Base-by-base conservation (phyloP, 2,797 vertebrate genomes). In the Toxotes lorentzi region DNA sequence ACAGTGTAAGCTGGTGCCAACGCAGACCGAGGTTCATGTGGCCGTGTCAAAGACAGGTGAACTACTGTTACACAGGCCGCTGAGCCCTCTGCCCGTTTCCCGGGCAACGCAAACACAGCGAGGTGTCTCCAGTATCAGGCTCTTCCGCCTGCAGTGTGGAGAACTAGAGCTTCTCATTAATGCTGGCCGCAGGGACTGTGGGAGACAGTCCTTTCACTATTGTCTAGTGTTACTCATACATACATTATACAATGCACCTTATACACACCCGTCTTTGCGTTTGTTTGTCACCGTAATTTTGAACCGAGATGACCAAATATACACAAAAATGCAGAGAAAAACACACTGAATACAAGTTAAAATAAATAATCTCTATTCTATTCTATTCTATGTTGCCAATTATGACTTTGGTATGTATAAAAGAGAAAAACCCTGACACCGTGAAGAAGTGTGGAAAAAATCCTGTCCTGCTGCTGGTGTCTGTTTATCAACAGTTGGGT, bases 111-210 rank as follows among this genome's bases (percentile, higher is more conserved):
- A 88, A 92, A 93, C 93, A 92, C 87, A 81, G 79, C 58, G 57
- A 86, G 75, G 73, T 79, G 86, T 95, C 94, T 95, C 94, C 84
- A 80, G 92, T 95, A 92, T 95, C 94, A 86, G 64, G 78, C 78
- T 86, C 72, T 54, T 80, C 81, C 24, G 83, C 87, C 91, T 92
- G 76, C 83, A 78, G 88, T 73, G 86, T 85, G 79, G 78, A 78
- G 83, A 84, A 77, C 72, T 73, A 47, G 71, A 90, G 89, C 85
- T 78, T 87, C 91, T 94, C 91, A 92, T 95, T 94, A 95, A 90
- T 30, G 78, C 76, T 4, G 51, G 76, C 88, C 78, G 64, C 72
- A 62, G 91, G 91, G 91, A 93, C 86, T 68, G 40, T 14, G 64
- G 62, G 58, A 86, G 76, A 66, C 78, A 27, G 59, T 53, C 45